Base-by-base conservation (phyloP, 2,113 vertebrate genomes). In the Anarhynchus alexandrinus region DNA sequence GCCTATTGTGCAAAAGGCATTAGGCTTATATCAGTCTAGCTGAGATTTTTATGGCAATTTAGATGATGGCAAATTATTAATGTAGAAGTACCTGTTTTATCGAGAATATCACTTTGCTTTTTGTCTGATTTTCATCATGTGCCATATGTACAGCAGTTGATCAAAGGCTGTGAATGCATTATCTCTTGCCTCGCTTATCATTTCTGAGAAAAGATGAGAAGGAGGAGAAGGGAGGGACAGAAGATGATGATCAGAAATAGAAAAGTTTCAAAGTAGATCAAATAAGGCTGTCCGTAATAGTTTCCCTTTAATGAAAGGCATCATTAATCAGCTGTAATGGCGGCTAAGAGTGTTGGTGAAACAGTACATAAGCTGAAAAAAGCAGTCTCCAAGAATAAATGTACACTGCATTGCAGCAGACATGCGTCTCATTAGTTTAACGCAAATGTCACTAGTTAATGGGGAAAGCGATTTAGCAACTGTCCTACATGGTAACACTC, bases 391-490 rank as follows among this genome's bases (percentile, higher is more conserved):
- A 86, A 86, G 93, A 97, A 92, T 76, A 96, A 97, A 96, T 83
- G 93, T 27, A 81, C 65, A 32, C 94, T 95, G 88, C 96, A 97
- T 95, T 97, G 95, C 92, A 97, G 96, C 79, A 97, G 96, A 84
- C 93, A 52, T 95, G 81, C 67, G 74, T 80, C 94, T 96, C 91
- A 96, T 97, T 96, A 96, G 74, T 96, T 97, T 95, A 95, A 94
- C 92, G 88, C 54, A 91, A 93, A 95, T 95, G 95, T 92, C 97
- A 94, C 69, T 91, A 94, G 81, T 84, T 97, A 94, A 94, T 93
- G 84, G 79, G 74, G 69, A 79, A 90, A 96, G 84, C 2, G 1
- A 96, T 97, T 97, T 94, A 96, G 47, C 88, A 96, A 92, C 14
- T 74, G 34, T 94, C 79, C 71, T 91, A 18, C 11, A 23, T 12